Conservation (phyloP, 2,797 vertebrate species). For the Acanthurus leucopareius region DNA sequence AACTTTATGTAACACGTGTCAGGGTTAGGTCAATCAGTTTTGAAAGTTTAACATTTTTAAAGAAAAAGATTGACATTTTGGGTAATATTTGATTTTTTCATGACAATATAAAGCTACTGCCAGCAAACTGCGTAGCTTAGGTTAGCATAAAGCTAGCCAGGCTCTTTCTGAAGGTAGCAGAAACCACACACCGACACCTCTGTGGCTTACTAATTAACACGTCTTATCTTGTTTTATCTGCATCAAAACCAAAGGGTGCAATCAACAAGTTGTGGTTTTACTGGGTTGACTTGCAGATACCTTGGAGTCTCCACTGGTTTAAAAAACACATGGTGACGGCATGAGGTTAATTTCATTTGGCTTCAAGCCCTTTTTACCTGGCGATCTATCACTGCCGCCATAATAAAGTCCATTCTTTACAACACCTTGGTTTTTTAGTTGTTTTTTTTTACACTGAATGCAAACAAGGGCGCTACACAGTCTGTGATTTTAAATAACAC, state of each 20-base stretch:
- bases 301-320: neutral
- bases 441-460: no score
- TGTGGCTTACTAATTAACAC: neutral
- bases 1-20: neutral
- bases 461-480: no score
- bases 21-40: neutral
- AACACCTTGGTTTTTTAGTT: no score
- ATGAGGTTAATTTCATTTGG: neutral
- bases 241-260: neutral
- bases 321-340: no score
- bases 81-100: neutral
- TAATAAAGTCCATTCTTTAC: no score
- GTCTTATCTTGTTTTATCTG: neutral
- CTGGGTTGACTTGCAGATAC: neutral
- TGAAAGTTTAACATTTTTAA: constrained; percentile 3
- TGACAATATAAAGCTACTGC: neutral
- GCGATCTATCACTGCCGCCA: no score
- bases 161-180: neutral
- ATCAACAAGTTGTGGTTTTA: neutral
- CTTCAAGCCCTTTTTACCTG: no score
- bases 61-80: neutral
- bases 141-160: neutral
- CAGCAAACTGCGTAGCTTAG: neutral
- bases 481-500: no score
- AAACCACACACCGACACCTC: neutral